phyloP scores from a whole-genome alignment of 1,140 invertebrate species.

The Eumaeus atala region DNA sequence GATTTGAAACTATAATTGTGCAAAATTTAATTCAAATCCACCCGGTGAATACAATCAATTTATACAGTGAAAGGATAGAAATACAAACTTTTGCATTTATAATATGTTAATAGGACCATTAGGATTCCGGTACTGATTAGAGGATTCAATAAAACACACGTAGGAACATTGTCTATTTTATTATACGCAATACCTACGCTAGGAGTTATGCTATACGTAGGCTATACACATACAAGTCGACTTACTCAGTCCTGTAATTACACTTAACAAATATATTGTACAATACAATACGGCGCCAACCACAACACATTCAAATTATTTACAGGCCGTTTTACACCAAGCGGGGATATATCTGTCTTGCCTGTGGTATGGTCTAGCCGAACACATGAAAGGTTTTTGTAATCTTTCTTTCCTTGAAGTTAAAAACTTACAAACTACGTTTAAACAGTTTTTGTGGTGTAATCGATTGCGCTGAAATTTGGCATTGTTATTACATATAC shows the following conservation, averaged over 20 bases:
- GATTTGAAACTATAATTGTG: too few species aligned
- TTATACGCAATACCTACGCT: slow-evolving; percentile 39
- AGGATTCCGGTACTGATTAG: background rate
- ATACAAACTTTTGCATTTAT: too few species aligned
- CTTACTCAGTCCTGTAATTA: slow-evolving; percentile 13
- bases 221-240: slow-evolving; percentile 35
- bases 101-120: background rate
- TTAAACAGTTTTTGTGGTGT: too few species aligned
- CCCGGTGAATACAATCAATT: too few species aligned
- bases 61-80: too few species aligned
- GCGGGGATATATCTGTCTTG: background rate
- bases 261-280: background rate
- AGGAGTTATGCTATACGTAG: slow-evolving; percentile 28
- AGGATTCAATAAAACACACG: slow-evolving; percentile 35
- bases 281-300: slow-evolving; percentile 1
- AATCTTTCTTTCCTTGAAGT: too few species aligned
- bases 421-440: too few species aligned
- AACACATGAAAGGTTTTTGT: too few species aligned
- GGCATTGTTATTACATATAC: too few species aligned
- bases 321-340: background rate
- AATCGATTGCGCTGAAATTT: too few species aligned
- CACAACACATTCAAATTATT: slow-evolving; percentile 1
- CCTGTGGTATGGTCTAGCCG: too few species aligned
- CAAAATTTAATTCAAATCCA: too few species aligned
- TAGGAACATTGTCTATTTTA: slow-evolving; percentile 64